Conservation (phyloP, 2,113 vertebrate species). For the Morone saxatilis region DNA sequence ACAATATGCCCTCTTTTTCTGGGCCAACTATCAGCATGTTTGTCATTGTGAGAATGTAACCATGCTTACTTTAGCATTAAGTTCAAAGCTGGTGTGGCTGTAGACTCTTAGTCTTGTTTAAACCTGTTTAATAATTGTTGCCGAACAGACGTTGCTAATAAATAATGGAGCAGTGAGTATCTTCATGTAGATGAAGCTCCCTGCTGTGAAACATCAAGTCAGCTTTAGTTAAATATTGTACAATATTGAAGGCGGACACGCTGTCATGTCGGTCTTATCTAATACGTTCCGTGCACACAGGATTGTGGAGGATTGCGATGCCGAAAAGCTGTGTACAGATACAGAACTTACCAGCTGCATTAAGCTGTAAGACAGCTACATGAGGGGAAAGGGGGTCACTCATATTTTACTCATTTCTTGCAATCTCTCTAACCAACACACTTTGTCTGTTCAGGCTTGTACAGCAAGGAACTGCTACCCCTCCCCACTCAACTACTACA, state of each 20-base stretch:
- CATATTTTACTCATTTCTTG: not conserved
- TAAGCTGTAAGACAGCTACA: no score
- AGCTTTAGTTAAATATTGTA: not conserved
- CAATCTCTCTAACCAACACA: not conserved
- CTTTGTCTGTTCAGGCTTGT: constrained; percentile 88
- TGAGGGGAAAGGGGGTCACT: not conserved
- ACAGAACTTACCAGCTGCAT: not conserved
- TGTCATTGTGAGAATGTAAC: not conserved
- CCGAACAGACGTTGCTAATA: not conserved
- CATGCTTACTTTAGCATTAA: not conserved
- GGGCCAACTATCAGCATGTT: not conserved
- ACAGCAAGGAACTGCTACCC: constrained; percentile 97
- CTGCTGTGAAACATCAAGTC: not conserved
- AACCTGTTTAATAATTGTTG: not conserved
- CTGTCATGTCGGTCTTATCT: not conserved
- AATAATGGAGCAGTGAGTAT: not conserved
- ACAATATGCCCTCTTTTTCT: not conserved
- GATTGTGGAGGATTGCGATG: not conserved
- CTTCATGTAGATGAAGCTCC: not conserved
- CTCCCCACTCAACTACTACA: constrained; percentile 98
- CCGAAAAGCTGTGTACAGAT: not conserved
- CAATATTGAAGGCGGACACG: not conserved
- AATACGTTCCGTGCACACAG: not conserved
- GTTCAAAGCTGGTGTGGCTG: not conserved
- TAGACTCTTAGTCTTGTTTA: not conserved